These are phyloP conservation scores for Microchirus variegatus DNA, from an alignment of 2,797 vertebrate species.

Conservation along the genomic window DNA sequence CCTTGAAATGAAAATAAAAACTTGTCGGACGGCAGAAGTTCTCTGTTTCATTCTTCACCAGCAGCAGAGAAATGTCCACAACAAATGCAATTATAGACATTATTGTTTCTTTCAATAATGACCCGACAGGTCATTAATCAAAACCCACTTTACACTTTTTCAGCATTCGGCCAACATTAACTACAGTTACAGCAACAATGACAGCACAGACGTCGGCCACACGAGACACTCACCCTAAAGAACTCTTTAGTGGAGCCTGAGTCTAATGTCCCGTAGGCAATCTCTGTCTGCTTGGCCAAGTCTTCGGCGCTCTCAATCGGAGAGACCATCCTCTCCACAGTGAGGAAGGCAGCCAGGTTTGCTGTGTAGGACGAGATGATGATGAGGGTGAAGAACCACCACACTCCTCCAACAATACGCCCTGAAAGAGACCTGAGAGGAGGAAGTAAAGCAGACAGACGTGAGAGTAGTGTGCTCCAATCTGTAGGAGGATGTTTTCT, in stretches of 20 bases:
- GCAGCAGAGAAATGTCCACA: no score
- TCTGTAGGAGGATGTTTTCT: background rate
- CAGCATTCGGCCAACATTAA: slow-evolving; percentile 18
- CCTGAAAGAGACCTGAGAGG: slow-evolving; percentile 92
- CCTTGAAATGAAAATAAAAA: no score
- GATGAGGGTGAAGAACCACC: slow-evolving; percentile 99
- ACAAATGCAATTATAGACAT: slow-evolving; percentile 7
- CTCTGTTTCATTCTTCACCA: no score
- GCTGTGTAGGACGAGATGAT: slow-evolving; percentile 99
- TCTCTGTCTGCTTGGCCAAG: slow-evolving; percentile 98
- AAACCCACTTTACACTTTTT: slow-evolving; percentile 20
- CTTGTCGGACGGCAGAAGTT: no score
- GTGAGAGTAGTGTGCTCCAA: slow-evolving; percentile 39
- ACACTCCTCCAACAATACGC: slow-evolving; percentile 97
- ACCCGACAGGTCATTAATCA: slow-evolving; percentile 48
- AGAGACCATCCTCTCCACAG: slow-evolving; percentile 99
- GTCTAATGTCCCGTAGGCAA: slow-evolving; percentile 98
- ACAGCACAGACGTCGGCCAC: slow-evolving; percentile 14
- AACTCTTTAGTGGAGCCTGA: slow-evolving; percentile 99
- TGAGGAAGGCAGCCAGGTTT: slow-evolving; percentile 98
- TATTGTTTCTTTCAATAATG: slow-evolving; percentile 43
- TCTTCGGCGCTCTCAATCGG: slow-evolving; percentile 98
- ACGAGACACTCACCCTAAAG: slow-evolving; percentile 90
- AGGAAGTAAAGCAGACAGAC: slow-evolving; percentile 35
- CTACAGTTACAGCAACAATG: slow-evolving; percentile 1